Conservation (phyloP, 2,888 invertebrate genomes). For the Andricus curvator region DNA sequence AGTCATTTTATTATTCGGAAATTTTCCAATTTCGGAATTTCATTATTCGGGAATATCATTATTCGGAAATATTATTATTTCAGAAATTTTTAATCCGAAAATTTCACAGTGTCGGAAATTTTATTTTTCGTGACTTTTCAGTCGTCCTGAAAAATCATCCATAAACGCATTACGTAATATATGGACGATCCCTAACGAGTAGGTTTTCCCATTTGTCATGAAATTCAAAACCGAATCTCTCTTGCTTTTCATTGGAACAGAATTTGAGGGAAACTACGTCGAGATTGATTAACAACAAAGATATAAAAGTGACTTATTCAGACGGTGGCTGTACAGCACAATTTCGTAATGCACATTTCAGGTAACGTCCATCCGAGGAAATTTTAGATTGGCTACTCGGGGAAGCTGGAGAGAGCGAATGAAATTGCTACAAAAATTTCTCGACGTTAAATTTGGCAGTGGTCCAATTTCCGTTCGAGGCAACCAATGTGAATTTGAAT, state of each 20-base stretch:
- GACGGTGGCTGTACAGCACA: slow-evolving; percentile 12
- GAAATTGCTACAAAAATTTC: slow-evolving; percentile 39
- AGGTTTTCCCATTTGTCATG: background rate
- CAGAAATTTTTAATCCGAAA: too few relatives aligned
- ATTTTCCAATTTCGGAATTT: too few relatives aligned
- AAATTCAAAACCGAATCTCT: slow-evolving; percentile 3
- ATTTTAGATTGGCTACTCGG: slow-evolving; percentile 28
- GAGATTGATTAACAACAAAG: slow-evolving; percentile 16
- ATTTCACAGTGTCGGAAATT: too few relatives aligned
- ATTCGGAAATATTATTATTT: too few relatives aligned
- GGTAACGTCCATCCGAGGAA: slow-evolving; percentile 27
- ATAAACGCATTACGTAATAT: too few relatives aligned
- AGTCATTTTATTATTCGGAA: too few relatives aligned
- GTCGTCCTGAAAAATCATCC: too few relatives aligned
- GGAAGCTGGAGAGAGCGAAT: slow-evolving; percentile 11
- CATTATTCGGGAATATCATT: too few relatives aligned
- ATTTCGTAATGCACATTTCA: slow-evolving; percentile 45
- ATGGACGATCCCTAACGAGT: too few relatives aligned
- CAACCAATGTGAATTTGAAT: slow-evolving; percentile 20
- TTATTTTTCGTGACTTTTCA: too few relatives aligned
- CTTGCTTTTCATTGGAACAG: background rate
- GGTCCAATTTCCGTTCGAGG: slow-evolving; percentile 8
- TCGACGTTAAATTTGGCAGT: slow-evolving; percentile 31
- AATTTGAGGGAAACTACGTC: background rate
- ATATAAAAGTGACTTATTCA: slow-evolving; percentile 30